These are phyloP conservation scores for Pseudomyrmex pallidus DNA, from an alignment of 1,140 invertebrate species.

Conservation along the genomic window DNA sequence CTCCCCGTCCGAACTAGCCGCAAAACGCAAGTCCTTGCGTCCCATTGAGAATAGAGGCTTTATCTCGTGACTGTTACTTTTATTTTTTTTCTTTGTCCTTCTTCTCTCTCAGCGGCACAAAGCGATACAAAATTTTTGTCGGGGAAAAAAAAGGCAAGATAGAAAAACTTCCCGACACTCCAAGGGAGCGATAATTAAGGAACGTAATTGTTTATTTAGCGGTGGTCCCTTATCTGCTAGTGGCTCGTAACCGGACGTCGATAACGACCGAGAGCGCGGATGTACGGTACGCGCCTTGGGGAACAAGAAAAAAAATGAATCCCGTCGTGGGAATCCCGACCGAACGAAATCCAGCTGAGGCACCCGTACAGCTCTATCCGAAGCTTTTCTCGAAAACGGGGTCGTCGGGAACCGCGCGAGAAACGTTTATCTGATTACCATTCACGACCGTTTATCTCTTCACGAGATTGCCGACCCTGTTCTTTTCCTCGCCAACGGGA, in stretches of 20 bases:
- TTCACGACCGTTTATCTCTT: slow-evolving; percentile 34
- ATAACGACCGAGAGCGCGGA: slow-evolving; percentile 9
- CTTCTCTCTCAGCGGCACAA: neutral
- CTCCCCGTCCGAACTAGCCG: slow-evolving; percentile 13
- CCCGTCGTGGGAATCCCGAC: neutral
- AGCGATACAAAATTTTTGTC: slow-evolving; percentile 27
- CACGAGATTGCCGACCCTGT: neutral
- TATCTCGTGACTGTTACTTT: neutral
- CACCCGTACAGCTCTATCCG: slow-evolving; percentile 20
- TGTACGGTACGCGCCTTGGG: neutral
- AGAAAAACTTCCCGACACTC: slow-evolving; percentile 6
- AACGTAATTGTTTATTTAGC: slow-evolving; percentile 32
- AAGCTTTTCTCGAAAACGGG: neutral
- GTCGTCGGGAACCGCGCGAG: neutral
- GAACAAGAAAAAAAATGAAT: neutral
- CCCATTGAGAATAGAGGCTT: slow-evolving; percentile 43
- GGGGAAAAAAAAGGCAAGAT: slow-evolving; percentile 23
- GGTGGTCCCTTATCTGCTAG: neutral
- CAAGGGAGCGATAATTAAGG: slow-evolving; percentile 28
- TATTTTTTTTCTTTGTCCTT: no score
- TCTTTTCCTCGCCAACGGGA: neutral
- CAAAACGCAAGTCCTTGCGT: slow-evolving; percentile 26
- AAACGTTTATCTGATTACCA: slow-evolving; percentile 62
- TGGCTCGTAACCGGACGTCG: neutral
- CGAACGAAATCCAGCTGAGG: slow-evolving; percentile 3